These are phyloP conservation scores for Salminus brasiliensis DNA, from an alignment of 2,113 vertebrate genomes.

Conservation along the genomic window DNA sequence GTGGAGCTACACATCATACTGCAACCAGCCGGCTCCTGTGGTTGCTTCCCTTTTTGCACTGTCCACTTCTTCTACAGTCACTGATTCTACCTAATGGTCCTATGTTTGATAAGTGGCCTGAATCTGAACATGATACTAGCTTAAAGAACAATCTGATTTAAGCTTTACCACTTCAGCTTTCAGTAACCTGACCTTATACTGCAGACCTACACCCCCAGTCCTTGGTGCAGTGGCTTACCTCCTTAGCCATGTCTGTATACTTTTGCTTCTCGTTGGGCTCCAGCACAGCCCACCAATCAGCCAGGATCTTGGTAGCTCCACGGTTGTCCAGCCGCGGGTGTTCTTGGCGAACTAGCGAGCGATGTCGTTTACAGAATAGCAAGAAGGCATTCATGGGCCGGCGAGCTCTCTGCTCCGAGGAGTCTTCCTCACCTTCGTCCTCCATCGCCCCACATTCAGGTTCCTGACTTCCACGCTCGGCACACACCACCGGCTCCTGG, in stretches of 20 bases:
- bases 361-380: conserved; percentile 97
- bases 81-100: too few relatives aligned
- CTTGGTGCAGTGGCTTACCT: conserved; percentile 75
- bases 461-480: conserved; percentile 65
- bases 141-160: neutral
- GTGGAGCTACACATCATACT: too few relatives aligned
- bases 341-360: conserved; percentile 93
- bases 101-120: too few relatives aligned
- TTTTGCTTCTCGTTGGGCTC: conserved; percentile 98
- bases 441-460: conserved; percentile 80
- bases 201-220: neutral
- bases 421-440: conserved; percentile 90
- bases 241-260: conserved; percentile 99
- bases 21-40: too few relatives aligned
- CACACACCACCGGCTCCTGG: conserved; percentile 64
- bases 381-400: conserved; percentile 99
- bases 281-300: conserved; percentile 98
- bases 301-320: conserved; percentile 97
- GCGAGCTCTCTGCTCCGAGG: conserved; percentile 89
- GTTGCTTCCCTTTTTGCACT: too few relatives aligned
- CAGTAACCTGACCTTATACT: neutral
- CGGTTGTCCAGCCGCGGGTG: conserved; percentile 97
- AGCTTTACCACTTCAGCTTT: neutral
- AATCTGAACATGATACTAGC: neutral
- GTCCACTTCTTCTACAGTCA: too few relatives aligned